Conservation (phyloP, 2,888 invertebrate species). For the Periphyllus acericola region DNA sequence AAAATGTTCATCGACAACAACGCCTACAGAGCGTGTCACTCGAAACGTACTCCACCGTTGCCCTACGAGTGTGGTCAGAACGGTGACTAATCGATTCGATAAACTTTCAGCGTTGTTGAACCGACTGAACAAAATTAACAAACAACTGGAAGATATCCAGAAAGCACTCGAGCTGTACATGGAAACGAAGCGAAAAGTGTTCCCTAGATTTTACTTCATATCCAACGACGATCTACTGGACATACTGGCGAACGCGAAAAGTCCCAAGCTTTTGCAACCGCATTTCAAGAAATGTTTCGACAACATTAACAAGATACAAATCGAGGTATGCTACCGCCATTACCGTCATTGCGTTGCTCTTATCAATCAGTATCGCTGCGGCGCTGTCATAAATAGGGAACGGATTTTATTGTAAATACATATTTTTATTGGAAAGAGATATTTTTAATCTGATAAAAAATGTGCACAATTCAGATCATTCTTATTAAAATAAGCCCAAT, state of each 20-base stretch:
- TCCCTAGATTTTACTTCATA: constrained; percentile 85
- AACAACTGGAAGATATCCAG: constrained; percentile 81
- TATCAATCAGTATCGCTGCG: too few relatives aligned
- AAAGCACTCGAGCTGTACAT: constrained; percentile 86
- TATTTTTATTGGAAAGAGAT: too few relatives aligned
- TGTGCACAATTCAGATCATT: too few relatives aligned
- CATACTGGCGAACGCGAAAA: constrained; percentile 75
- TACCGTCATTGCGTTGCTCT: too few relatives aligned
- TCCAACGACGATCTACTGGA: constrained; percentile 79
- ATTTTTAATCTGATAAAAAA: too few relatives aligned
- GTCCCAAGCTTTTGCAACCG: constrained; percentile 85
- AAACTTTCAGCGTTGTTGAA: constrained; percentile 71
- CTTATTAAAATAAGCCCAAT: too few relatives aligned
- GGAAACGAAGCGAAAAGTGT: constrained; percentile 87
- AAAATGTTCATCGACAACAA: not conserved
- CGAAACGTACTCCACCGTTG: constrained; percentile 4
- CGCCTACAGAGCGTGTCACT: constrained; percentile 11
- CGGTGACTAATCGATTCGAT: constrained; percentile 63
- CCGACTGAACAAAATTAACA: constrained; percentile 77
- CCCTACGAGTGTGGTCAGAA: not conserved
- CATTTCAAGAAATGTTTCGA: constrained; percentile 91
- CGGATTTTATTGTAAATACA: too few relatives aligned
- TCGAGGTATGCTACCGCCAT: constrained; percentile 65
- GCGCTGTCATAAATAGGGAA: too few relatives aligned
- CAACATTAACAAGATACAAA: constrained; percentile 79